Percentiles rank a stretch among this genome's conserved stretches.
phyloP scores from a whole-genome alignment of 2,888 invertebrate genomes.

The Netelia virgata region DNA sequence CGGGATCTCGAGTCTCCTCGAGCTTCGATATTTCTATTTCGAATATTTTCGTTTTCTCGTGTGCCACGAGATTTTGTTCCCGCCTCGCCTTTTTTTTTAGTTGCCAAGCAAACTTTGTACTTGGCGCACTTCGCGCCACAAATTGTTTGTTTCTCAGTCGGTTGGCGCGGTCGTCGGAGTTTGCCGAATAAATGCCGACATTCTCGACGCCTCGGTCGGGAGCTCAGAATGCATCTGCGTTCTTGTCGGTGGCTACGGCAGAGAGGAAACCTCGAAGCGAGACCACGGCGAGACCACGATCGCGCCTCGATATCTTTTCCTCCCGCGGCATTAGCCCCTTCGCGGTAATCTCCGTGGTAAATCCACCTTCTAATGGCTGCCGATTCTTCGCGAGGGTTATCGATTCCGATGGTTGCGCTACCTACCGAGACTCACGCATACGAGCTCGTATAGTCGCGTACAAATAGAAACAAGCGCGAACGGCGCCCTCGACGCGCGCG shows the following conservation, averaged over 20 bases:
- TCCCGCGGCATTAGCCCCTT: constrained; percentile 67
- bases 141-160: not conserved
- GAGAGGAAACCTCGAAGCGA: constrained; percentile 39
- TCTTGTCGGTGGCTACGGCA: not conserved
- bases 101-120: not conserved
- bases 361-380: constrained; percentile 72
- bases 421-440: constrained; percentile 15
- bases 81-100: too few relatives aligned
- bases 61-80: too few relatives aligned
- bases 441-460: not conserved
- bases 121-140: not conserved
- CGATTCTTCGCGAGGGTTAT: constrained; percentile 68
- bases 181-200: constrained; percentile 49
- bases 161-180: constrained; percentile 7
- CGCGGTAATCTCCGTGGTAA: constrained; percentile 70
- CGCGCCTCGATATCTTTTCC: constrained; percentile 67
- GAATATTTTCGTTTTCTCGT: too few relatives aligned
- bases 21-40: too few relatives aligned
- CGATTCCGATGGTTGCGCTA: constrained; percentile 57
- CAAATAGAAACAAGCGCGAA: constrained; percentile 8
- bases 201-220: constrained; percentile 35
- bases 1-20: not conserved
- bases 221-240: constrained; percentile 21
- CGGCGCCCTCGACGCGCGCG: constrained; percentile 56
- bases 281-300: constrained; percentile 54